Evolutionary conservation across 2,797 vertebrate species (phyloP), one percentile per base, ranked within the genome.

Genomic region (Xyrichtys novacula): DNA sequence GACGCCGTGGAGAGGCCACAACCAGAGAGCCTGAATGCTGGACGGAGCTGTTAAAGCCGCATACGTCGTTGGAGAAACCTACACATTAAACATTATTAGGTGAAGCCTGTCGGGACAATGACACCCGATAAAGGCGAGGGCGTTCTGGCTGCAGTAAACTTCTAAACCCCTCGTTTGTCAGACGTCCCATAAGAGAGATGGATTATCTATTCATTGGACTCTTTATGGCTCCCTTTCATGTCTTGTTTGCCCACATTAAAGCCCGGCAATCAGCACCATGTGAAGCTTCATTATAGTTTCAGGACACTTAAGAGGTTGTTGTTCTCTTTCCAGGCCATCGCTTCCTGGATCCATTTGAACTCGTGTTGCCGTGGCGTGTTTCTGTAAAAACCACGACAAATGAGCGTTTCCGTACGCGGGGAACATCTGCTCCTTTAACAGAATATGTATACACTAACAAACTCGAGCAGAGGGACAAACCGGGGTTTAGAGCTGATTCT

Each of bases 171-270:
- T 75, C 52, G 65, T 84, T 78, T 80, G 70, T 71, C 70, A 75
- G 20, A 55, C 20, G 62, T 72, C 79, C 68, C 76, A 68, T 62
- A 57, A 80, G 74, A 64, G 71, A 85, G 85, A 87, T 53, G 26
- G 78, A 90, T 78, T 28, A 85, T 82, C 74, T 76, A 77, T 85
- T 88, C 85, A 81, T 40, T 44, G 59, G 42, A 28, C 65, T 67
- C 66, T 81, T 80, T 78, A 79, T 62, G 69, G 60, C 49, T 48
- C 40, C 61, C 84, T 90, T 88, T 91, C 82, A 87, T 85, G 83
- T 90, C 49, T 34, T 88, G 84, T 90, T 90, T 88, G 85, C 71
- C 81, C 86, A 89, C 89, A 85, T 88, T 81, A 84, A 85, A 85
- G 78, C 14, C 40, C 22, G 0, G 38, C 78, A 72, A 72, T 82